Base-by-base conservation (phyloP, 2,888 invertebrate species). In the Himalopsyche japonica region DNA sequence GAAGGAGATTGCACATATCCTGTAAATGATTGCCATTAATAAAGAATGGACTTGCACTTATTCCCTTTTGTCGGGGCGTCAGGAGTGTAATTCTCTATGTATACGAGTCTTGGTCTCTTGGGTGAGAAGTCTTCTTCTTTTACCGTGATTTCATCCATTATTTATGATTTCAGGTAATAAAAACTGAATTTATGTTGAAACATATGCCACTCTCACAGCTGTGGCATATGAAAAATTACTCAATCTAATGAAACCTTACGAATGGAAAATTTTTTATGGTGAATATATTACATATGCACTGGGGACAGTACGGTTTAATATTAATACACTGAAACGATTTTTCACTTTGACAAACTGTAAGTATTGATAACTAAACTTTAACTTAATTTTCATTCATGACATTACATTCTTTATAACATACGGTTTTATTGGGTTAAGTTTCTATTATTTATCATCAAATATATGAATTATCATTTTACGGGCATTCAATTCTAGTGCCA, bases 21-120 rank as follows among this genome's bases (percentile, higher is more conserved):
- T 85, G 85, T 85, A 86, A 86, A 86, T 86, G 86, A 86, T 86
- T 85, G 83, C 86, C 85, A 85, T 86, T 86, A 86, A 86, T 86
- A 86, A 86, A 83, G 86, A 83, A 86, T 86, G 85, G 86, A 80
- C 83, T 85, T 76, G 82, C 79, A 84, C 79, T 85, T 82, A 82
- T 79, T 70, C 48, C 70, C 57, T 57, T 57, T 57, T 57, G 57
- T 57, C 57, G 57, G 57, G 57, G 57, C 20, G 20, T 20, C 57
- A 57, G 20, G 57, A 57, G 57, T 57, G 20, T 57, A 57, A 57
- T 57, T 20, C 20, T 57, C 20, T 57, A 57, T 57, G 57, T 57
- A 57, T 57, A 57, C 24, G n/a, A 20, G 20, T n/a, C 76, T n/a
- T n/a, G n/a, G 37, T 76, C 76, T 76, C 37, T 8, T 24, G 76